Conservation (phyloP, 1,140 invertebrate species). For the Micrasema minimum region DNA sequence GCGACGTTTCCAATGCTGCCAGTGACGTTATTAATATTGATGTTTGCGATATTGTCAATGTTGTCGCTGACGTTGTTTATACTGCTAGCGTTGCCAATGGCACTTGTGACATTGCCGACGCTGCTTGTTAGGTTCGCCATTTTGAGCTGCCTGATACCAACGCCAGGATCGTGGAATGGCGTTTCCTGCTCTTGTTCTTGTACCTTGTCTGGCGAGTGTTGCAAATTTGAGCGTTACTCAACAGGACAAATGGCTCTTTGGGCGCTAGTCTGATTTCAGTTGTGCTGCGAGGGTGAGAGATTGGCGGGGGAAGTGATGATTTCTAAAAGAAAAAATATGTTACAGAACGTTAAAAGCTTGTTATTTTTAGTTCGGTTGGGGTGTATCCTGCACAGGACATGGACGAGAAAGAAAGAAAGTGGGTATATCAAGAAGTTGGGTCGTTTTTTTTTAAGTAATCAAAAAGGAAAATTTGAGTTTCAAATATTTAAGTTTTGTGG, state of each 20-base stretch:
- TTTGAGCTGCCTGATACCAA: no score
- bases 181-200: slow-evolving; percentile 6
- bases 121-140: background rate
- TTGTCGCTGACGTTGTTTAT: background rate
- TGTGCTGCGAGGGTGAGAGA: background rate
- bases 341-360: background rate
- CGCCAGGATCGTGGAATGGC: no score
- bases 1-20: no score
- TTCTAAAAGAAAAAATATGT: background rate
- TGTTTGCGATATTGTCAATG: background rate
- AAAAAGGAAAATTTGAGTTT: no score
- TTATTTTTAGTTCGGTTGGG: no score
- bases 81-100: background rate
- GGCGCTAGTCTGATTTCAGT: background rate
- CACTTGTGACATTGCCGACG: background rate
- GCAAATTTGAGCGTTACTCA: background rate
- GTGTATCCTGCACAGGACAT: no score
- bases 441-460: no score
- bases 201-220: slow-evolving; percentile 4
- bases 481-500: no score
- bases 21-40: background rate
- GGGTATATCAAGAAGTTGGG: no score
- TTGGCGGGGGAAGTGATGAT: background rate
- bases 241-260: slow-evolving; percentile 12
- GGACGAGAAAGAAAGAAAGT: no score